Base-by-base conservation (phyloP, 2,113 vertebrate species). In the Dryoscopus gambensis region DNA sequence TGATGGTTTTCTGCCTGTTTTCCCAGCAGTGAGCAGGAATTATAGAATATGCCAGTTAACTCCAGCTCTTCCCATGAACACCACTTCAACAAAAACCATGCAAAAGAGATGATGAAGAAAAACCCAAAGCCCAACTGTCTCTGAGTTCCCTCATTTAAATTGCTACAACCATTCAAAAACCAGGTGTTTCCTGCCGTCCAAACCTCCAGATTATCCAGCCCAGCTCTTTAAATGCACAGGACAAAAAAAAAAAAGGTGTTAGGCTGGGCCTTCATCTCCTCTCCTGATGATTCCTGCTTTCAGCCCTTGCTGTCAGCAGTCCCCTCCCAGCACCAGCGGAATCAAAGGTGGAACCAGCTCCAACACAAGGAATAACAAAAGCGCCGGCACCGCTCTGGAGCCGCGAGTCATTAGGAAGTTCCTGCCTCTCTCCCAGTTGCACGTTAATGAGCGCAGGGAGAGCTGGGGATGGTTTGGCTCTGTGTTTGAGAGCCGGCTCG, bases 331-430 rank as follows among this genome's bases (percentile, higher is more conserved):
- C 64, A 71, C 81, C 88, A 87, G 76, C 53, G 19, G 80, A 75
- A 97, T 97, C 91, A 97, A 96, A 97, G 90, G 81, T 70, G 88
- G 93, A 84, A 70, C 40, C 2, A 1, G 90, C 84, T 96, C 84
- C 10, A 0, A 91, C 64, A 33, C 4, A 76, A 92, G 40, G 59
- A 93, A 50, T 65, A 28, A 94, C 87, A 95, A 97, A 97, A 96
- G 97, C 52, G 0, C 21, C 4, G 0, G 46, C 62, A 49, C 87
- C 46, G 6, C 83, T 94, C 65, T 30, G 0, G 47, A 92, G 90
- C 89, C 2, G 1, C 4, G 8, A 96, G 95, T 96, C 94, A 90
- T 97, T 97, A 97, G 88, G 75, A 90, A 97, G 93, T 84, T 96
- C 90, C 94, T 93, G 80, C 69, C 71, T 90, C 80, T 94, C 87